Percentiles rank a stretch among this genome's conserved stretches.
These are phyloP conservation scores for Pheosia gnoma DNA, from an alignment of 2,888 invertebrate genomes.

Conservation along the genomic window DNA sequence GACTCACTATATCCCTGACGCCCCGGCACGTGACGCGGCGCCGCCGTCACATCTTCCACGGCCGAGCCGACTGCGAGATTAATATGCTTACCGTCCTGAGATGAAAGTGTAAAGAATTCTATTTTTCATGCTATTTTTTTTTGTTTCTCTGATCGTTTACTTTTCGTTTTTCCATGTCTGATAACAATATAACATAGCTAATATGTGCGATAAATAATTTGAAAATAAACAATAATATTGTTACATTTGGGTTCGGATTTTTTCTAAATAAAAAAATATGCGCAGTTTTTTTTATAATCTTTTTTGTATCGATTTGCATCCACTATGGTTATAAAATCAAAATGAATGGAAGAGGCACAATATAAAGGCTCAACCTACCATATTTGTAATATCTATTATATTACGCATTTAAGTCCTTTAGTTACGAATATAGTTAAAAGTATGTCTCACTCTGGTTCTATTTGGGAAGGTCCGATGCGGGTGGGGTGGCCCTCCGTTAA, in stretches of 20 bases:
- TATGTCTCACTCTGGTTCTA: neutral
- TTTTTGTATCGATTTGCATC: no score
- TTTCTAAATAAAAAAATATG: no score
- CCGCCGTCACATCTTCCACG: constrained; percentile 14
- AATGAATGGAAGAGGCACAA: no score
- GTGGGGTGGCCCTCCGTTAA: neutral
- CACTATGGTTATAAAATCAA: no score
- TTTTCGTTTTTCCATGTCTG: neutral
- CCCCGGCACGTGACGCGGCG: constrained; percentile 36
- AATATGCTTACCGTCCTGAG: constrained; percentile 36
- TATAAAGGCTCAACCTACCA: no score
- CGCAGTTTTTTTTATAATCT: no score
- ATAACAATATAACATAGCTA: no score
- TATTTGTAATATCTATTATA: neutral
- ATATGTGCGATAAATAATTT: no score
- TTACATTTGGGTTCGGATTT: no score
- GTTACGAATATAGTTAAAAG: neutral
- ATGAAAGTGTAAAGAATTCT: neutral
- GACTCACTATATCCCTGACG: constrained; percentile 47
- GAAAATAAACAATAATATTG: no score
- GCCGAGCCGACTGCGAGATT: constrained; percentile 42
- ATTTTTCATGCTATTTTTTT: neutral
- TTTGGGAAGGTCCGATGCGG: neutral
- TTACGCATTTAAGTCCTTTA: neutral
- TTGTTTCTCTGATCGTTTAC: neutral